Conservation (phyloP, 2,797 vertebrate species). For the Sebastes trivittatus region DNA sequence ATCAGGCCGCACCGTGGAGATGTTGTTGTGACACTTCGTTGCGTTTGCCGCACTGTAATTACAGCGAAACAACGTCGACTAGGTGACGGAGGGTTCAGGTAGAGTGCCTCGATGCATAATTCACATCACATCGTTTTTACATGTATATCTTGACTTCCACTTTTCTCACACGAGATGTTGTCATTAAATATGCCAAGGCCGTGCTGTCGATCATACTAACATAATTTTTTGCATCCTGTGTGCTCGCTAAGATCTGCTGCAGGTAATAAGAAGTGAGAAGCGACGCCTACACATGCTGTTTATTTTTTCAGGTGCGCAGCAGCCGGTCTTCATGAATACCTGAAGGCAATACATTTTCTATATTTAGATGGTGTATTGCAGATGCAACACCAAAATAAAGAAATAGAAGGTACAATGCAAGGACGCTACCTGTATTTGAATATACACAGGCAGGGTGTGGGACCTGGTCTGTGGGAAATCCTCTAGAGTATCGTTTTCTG, state of each 20-base stretch:
- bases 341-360: background rate
- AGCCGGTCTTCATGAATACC: background rate
- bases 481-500: background rate
- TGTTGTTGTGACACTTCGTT: background rate
- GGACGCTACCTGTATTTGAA: background rate
- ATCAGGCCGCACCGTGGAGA: background rate
- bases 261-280: background rate
- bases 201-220: background rate
- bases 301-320: background rate
- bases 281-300: background rate
- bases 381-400: background rate
- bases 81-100: slow-evolving; percentile 26
- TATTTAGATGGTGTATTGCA: background rate
- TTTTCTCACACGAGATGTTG: slow-evolving; percentile 4
- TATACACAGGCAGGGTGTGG: too few relatives aligned
- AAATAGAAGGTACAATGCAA: background rate
- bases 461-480: background rate
- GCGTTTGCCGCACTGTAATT: slow-evolving; percentile 14
- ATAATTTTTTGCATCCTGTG: background rate
- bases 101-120: slow-evolving; percentile 41
- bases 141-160: slow-evolving; percentile 18
- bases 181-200: slow-evolving; percentile 3
- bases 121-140: slow-evolving; percentile 10
- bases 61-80: background rate
- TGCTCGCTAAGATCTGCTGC: background rate